These are phyloP conservation scores for Pelobates cultripes DNA, from an alignment of 2,797 vertebrate genomes.

Conservation along the genomic window DNA sequence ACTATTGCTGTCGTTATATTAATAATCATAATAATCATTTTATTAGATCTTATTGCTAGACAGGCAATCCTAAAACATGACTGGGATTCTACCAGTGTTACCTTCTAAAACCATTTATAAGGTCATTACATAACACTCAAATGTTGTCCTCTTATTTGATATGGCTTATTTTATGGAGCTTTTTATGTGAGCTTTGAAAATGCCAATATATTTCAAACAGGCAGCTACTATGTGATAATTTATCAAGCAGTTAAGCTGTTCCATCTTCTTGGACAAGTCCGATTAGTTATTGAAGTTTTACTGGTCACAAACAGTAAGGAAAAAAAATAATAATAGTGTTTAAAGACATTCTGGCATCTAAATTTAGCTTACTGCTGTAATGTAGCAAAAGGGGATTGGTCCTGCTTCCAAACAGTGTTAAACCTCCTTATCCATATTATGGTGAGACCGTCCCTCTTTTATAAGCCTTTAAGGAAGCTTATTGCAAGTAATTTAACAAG, in stretches of 20 bases:
- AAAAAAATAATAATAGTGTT: conserved; percentile 1
- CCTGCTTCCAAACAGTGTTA: too few relatives aligned
- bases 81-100: not conserved
- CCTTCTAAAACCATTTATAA: conserved; percentile 31
- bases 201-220: conserved; percentile 45
- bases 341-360: not conserved
- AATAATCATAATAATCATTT: not conserved
- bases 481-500: too few relatives aligned
- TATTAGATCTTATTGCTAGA: not conserved
- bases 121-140: conserved; percentile 40
- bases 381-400: too few relatives aligned
- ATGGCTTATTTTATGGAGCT: conserved; percentile 52
- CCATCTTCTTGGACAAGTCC: conserved; percentile 28
- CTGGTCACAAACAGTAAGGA: not conserved
- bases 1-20: not conserved
- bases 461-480: too few relatives aligned
- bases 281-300: conserved; percentile 27
- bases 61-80: not conserved
- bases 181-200: conserved; percentile 53
- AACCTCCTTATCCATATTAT: too few relatives aligned
- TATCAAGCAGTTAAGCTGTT: conserved; percentile 39
- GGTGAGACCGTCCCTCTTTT: too few relatives aligned
- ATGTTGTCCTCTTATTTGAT: conserved; percentile 47
- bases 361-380: not conserved
- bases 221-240: conserved; percentile 34